These are phyloP conservation scores for Calvadosia cruxmelitensis DNA, from an alignment of 30 jellyfish, hydroid and myxozoan species.

Conservation along the genomic window DNA sequence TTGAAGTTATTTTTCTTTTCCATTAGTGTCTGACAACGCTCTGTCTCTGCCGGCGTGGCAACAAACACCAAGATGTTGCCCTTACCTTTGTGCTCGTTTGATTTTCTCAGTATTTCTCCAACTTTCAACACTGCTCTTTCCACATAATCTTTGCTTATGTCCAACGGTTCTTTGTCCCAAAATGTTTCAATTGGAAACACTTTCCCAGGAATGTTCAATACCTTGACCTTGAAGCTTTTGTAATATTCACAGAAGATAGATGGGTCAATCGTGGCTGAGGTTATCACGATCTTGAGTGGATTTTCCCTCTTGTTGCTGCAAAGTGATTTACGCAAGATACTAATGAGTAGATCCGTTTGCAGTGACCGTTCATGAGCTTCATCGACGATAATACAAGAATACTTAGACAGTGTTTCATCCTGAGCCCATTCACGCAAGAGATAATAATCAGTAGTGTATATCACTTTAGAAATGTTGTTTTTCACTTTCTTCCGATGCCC, in stretches of 20 bases:
- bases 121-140: conserved; percentile 29
- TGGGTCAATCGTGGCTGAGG: conserved; percentile 74
- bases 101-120: conserved; percentile 10
- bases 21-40: conserved; percentile 21
- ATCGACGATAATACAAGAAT: conserved; percentile 38
- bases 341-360: conserved; percentile 39
- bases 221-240: conserved; percentile 18
- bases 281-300: conserved; percentile 27
- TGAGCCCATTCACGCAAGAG: conserved; percentile 43
- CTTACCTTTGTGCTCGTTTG: not conserved
- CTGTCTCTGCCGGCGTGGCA: conserved; percentile 57
- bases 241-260: conserved; percentile 38
- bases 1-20: not conserved
- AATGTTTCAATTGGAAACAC: conserved; percentile 41
- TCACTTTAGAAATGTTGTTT: not conserved
- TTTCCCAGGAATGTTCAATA: conserved; percentile 43
- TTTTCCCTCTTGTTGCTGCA: conserved; percentile 3
- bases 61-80: conserved; percentile 56
- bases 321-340: conserved; percentile 28
- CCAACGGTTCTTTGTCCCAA: conserved; percentile 7
- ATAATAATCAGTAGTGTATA: conserved; percentile 48
- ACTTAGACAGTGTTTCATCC: conserved; percentile 25
- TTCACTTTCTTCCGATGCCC: conserved; percentile 18
- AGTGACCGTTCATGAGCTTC: conserved; percentile 75
- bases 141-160: not conserved